These are phyloP conservation scores for Marcusenius ussheri DNA, from an alignment of 2,113 vertebrate genomes.

Conservation along the genomic window DNA sequence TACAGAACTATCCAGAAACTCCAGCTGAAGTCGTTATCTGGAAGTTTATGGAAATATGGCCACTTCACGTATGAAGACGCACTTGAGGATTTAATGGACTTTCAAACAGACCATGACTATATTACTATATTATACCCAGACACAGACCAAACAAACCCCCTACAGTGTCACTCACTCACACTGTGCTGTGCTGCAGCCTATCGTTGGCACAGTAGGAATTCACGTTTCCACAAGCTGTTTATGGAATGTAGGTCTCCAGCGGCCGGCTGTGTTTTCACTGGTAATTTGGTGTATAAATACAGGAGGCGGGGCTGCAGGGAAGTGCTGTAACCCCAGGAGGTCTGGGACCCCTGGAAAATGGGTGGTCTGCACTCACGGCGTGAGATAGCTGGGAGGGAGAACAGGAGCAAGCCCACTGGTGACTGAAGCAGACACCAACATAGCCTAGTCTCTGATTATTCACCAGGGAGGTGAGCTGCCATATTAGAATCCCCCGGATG, in stretches of 20 bases:
- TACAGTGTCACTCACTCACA: neutral
- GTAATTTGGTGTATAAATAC: constrained; percentile 22
- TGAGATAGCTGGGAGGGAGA: constrained; percentile 13
- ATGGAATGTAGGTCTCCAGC: constrained; percentile 10
- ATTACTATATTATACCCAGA: neutral
- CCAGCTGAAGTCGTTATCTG: neutral
- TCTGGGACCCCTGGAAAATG: constrained; percentile 6
- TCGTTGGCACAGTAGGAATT: constrained; percentile 13
- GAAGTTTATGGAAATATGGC: neutral
- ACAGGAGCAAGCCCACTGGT: neutral
- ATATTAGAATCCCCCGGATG: neutral
- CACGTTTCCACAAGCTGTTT: constrained; percentile 19
- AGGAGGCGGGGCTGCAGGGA: constrained; percentile 1
- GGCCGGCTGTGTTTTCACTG: constrained; percentile 17
- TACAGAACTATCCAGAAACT: neutral
- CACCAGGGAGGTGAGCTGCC: neutral
- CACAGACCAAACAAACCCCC: neutral
- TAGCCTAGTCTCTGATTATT: constrained; percentile 1
- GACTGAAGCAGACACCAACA: neutral
- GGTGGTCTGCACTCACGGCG: constrained; percentile 16
- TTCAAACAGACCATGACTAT: neutral
- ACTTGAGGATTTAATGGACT: neutral
- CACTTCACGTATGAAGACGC: neutral
- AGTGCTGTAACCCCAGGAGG: neutral
- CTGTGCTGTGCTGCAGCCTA: neutral